Evolutionary conservation across 2,113 vertebrate species (phyloP), one percentile per base, ranked within the genome.

Genomic region (Chamaetylas fuelleborni): DNA sequence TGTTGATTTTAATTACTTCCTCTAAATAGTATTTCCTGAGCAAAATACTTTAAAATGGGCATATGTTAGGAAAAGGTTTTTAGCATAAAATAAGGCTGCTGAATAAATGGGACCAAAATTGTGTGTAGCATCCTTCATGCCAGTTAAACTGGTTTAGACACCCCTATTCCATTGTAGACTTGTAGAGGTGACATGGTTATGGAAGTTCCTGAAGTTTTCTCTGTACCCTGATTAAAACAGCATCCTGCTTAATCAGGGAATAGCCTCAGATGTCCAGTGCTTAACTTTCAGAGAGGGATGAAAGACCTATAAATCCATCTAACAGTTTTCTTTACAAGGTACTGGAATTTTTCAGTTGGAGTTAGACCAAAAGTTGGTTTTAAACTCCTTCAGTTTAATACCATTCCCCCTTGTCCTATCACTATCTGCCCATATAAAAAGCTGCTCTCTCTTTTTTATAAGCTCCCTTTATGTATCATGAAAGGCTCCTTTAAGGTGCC

Each of bases 401-500:
- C 31, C 3, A 4, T 74, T 47, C 24, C 6, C 45, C 25, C 50
- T 74, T 66, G n/a, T 40, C 19, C 29, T 51, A 5, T 51, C 22
- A 57, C 51, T 43, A 7, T 57, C 86, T 60, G 19, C 33, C 38
- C 19, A 5, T 17, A 42, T 50, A 28, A 38, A 50, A 53, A 73
- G 26, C 58, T 0, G 0, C 8, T n/a, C 4, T n/a, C 24, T 53
- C 23, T 53, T 25, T 74, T 53, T 60, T 18, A 3, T 29, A 20
- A 74, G 45, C 33, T 33, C 29, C 28, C 19, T 81, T 38, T n/a
- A 67, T 47, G 20, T 40, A 10, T n/a, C 2, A 2, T 31, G 29
- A 31, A 31, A 31, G 13, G 23, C 5, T 51, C 20, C 53, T 67
- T 22, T 61, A 38, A 40, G 47, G 14, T 61, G 9, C 60, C 24